Evolutionary conservation across 2,797 vertebrate species (phyloP), one percentile per base, ranked within the genome.

Genomic region (Sebastes miniatus): DNA sequence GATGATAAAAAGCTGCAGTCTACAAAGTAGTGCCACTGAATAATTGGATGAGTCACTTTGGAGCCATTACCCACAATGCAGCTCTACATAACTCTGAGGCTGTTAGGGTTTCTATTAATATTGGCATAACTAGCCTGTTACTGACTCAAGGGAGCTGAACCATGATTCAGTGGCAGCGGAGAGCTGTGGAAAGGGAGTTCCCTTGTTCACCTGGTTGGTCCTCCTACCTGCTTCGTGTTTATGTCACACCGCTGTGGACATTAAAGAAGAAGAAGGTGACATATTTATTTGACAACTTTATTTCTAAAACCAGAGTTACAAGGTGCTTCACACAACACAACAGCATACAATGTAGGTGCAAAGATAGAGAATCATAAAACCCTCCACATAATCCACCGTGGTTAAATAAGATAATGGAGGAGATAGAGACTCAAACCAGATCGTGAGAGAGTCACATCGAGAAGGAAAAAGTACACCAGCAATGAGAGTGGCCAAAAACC

Each of bases 21-120:
- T 72, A 27, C 10, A 61, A 70, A 71, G 36, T 56, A 43, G 77
- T 58, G 29, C 20, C 68, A 32, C 59, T 62, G 57, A 80, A 52
- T 86, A 76, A 83, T 75, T 78, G 72, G 52, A 69, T 62, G 27
- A 63, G 76, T 79, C 56, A 43, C 34, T 73, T 77, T 68, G 29
- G 32, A 74, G 27, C 7, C 24, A 74, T 71, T 84, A 63, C 61
- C 76, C 76, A 83, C 47, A 47, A 58, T 78, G 59, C 39, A 61
- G n/a, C 58, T 61, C 36, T 18, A 10, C 56, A 47, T 72, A 66
- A 25, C 50, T 59, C 36, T 74, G 76, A 47, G 18, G 25, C 31
- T 22, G 50, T 36, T 25, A 43, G 52, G 7, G 32, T 76, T 67
- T 34, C 24, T 79, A 36, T 73, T 74, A 73, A 69, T 73, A 80